Conservation (phyloP, 2,888 invertebrate genomes). For the Drosophila eohydei region DNA sequence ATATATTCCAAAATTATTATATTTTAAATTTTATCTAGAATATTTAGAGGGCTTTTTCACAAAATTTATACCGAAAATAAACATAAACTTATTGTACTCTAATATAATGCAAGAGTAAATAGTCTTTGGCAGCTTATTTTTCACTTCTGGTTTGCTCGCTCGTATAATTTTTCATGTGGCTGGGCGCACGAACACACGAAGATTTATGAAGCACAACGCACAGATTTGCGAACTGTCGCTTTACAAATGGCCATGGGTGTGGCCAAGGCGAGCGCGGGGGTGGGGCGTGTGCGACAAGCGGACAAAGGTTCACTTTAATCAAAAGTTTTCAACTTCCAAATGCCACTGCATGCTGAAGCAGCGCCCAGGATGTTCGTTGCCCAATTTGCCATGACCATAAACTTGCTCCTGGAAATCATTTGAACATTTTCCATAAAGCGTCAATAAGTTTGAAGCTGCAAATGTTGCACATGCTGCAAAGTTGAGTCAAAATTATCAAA, state of each 20-base stretch:
- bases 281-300: neutral
- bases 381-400: conserved; percentile 49
- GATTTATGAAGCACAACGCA: conserved; percentile 64
- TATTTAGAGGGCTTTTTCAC: neutral
- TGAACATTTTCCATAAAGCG: conserved; percentile 13
- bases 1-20: neutral
- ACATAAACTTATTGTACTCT: neutral
- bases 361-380: conserved; percentile 14
- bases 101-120: conserved; percentile 12
- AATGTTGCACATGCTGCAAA: conserved; percentile 21
- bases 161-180: conserved; percentile 71
- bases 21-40: neutral
- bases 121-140: conserved; percentile 1
- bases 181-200: conserved; percentile 40
- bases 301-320: conserved; percentile 37
- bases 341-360: conserved; percentile 35
- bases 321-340: conserved; percentile 54
- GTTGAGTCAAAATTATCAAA: neutral
- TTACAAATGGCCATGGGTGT: conserved; percentile 31
- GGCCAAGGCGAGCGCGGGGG: neutral
- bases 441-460: conserved; percentile 31
- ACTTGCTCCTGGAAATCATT: conserved; percentile 37
- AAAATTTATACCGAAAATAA: neutral
- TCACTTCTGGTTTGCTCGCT: conserved; percentile 42
- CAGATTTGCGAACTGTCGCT: conserved; percentile 58